These are phyloP conservation scores for Ophonus ardosiacus DNA, from an alignment of 2,888 invertebrate genomes.

Conservation along the genomic window DNA sequence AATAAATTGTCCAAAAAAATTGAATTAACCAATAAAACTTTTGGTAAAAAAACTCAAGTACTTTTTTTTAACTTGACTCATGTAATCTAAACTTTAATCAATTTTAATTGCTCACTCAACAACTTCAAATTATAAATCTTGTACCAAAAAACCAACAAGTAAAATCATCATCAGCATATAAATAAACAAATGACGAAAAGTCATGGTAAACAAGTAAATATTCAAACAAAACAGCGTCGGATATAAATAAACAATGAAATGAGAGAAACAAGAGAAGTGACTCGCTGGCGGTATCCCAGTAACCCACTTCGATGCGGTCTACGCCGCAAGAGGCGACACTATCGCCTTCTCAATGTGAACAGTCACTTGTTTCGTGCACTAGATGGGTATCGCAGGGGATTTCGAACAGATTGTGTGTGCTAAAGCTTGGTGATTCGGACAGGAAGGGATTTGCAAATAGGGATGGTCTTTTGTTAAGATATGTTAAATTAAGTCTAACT, in stretches of 20 bases:
- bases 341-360: constrained; percentile 8
- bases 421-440: not conserved
- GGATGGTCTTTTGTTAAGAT: not conserved
- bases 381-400: constrained; percentile 10
- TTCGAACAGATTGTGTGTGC: not conserved
- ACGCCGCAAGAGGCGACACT: not conserved
- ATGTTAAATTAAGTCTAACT: not conserved
- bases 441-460: not conserved
- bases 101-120: not conserved
- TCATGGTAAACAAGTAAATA: not conserved
- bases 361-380: constrained; percentile 1
- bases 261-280: constrained; percentile 17
- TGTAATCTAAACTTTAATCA: not conserved
- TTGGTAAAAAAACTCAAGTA: not conserved
- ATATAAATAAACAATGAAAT: constrained; percentile 21
- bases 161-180: not conserved
- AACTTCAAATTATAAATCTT: not conserved
- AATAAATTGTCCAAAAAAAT: not conserved
- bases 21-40: not conserved
- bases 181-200: not conserved
- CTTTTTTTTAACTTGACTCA: not conserved
- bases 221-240: not conserved
- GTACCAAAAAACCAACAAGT: not conserved
- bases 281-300: constrained; percentile 25
- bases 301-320: constrained; percentile 34